These are phyloP conservation scores for Hystrix cristata DNA, from an alignment of 2,113 vertebrate genomes.

Conservation along the genomic window DNA sequence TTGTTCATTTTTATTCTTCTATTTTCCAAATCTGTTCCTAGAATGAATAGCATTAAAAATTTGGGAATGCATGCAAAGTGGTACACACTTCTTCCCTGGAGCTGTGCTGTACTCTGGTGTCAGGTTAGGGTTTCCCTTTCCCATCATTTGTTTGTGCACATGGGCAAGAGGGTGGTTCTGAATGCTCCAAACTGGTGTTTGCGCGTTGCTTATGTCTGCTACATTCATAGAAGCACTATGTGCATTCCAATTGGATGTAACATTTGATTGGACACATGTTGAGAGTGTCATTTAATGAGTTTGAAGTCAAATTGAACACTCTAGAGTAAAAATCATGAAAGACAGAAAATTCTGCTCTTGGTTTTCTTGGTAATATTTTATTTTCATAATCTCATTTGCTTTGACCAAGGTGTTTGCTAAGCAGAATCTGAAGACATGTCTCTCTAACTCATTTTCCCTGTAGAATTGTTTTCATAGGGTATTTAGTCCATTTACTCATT, in stretches of 20 bases:
- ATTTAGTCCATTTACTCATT: background rate
- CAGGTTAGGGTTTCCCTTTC: background rate
- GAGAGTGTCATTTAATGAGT: background rate
- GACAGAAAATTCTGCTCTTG: background rate
- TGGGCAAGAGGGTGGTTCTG: background rate
- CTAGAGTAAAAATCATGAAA: background rate
- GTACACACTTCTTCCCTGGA: background rate
- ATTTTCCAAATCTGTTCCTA: slow-evolving; percentile 4
- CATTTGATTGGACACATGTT: background rate
- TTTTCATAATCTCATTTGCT: background rate
- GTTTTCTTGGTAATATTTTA: slow-evolving; percentile 26
- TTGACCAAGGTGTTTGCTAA: slow-evolving; percentile 15
- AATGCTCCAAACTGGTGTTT: too few species aligned
- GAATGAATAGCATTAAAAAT: background rate
- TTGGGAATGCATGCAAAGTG: background rate
- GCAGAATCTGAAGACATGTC: background rate
- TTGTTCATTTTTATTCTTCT: background rate
- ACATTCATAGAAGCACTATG: background rate
- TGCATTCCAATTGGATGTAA: background rate
- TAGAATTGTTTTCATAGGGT: background rate
- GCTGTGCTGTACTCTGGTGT: background rate
- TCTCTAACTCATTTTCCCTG: background rate
- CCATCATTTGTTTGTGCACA: background rate
- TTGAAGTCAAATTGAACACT: background rate
- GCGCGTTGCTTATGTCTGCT: background rate